phyloP scores from a whole-genome alignment of 1,140 invertebrate species.

The Grapholita molesta region DNA sequence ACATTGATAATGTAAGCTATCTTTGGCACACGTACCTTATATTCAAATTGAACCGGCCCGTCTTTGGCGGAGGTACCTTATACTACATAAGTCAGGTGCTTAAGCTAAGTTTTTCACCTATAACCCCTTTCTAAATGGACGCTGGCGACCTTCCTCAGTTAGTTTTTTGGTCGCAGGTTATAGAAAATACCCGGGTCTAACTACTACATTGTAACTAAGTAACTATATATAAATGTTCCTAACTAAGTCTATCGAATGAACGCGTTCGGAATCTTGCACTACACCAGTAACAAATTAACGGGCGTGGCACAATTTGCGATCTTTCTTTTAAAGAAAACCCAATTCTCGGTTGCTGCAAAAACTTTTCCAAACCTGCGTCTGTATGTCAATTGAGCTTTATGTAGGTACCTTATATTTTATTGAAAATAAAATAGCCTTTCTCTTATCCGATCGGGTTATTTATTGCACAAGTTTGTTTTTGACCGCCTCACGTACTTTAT shows the following conservation, averaged over 20 bases:
- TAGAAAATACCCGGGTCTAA: too few species aligned
- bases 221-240: background rate
- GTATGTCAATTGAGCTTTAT: slow-evolving; percentile 58
- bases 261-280: background rate
- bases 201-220: background rate
- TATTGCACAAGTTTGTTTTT: slow-evolving; percentile 75
- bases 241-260: background rate
- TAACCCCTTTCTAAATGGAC: too few species aligned
- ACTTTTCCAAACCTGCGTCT: slow-evolving; percentile 20
- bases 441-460: slow-evolving; percentile 72
- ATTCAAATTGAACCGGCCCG: too few species aligned
- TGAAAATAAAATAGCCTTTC: slow-evolving; percentile 70
- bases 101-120: too few species aligned
- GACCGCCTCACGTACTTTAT: slow-evolving; percentile 75
- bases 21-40: too few species aligned
- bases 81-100: too few species aligned
- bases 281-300: slow-evolving; percentile 8
- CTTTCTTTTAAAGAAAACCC: slow-evolving; percentile 17
- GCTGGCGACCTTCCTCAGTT: too few species aligned
- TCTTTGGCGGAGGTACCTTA: too few species aligned
- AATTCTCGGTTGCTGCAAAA: slow-evolving; percentile 30
- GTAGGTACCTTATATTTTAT: slow-evolving; percentile 53
- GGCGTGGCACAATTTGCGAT: slow-evolving; percentile 1
- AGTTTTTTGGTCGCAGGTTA: too few species aligned
- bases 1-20: too few species aligned